Conservation (phyloP, 1,140 invertebrate genomes). For the Phthorimaea operculella region DNA sequence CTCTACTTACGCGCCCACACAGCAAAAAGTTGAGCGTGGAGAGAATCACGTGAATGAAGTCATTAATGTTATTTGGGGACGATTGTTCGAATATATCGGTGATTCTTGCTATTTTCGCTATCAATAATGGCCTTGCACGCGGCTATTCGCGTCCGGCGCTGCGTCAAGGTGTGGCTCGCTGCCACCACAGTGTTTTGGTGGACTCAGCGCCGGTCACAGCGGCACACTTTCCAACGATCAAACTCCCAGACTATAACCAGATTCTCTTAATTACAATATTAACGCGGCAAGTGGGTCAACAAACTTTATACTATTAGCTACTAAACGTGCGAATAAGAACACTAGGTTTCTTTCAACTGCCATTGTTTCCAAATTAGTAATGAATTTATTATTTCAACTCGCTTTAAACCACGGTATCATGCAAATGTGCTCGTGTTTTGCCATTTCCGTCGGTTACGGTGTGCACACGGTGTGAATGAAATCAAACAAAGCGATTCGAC, state of each 20-base stretch:
- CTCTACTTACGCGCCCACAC: not conserved
- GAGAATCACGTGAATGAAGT: not conserved
- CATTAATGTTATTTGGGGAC: not conserved
- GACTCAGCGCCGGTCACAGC: constrained; percentile 17
- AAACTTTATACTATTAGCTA: constrained; percentile 30
- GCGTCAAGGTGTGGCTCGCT: constrained; percentile 40
- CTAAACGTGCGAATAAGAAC: constrained; percentile 52
- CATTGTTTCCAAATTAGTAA: constrained; percentile 23
- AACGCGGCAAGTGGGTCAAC: constrained; percentile 60
- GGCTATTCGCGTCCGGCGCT: constrained; percentile 35
- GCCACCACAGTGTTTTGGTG: constrained; percentile 55
- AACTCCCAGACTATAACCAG: constrained; percentile 19
- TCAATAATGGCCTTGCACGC: constrained; percentile 53
- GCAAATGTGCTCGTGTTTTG: constrained; percentile 34
- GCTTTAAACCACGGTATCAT: constrained; percentile 19
- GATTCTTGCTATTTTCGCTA: constrained; percentile 48
- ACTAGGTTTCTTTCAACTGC: constrained; percentile 28
- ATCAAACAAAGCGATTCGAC: constrained; percentile 51
- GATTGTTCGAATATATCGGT: not conserved
- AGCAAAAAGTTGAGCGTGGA: not conserved
- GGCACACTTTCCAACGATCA: constrained; percentile 43
- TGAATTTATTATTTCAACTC: constrained; percentile 14
- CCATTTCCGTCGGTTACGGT: constrained; percentile 57
- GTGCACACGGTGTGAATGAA: constrained; percentile 45
- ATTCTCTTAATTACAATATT: constrained; percentile 51